A percentile compares a stretch with the other conserved stretches of the same genome.
Evolutionary conservation across 35 echinoderm and acorn worm species (phyloP).

Genomic region (Lytechinus pictus): DNA sequence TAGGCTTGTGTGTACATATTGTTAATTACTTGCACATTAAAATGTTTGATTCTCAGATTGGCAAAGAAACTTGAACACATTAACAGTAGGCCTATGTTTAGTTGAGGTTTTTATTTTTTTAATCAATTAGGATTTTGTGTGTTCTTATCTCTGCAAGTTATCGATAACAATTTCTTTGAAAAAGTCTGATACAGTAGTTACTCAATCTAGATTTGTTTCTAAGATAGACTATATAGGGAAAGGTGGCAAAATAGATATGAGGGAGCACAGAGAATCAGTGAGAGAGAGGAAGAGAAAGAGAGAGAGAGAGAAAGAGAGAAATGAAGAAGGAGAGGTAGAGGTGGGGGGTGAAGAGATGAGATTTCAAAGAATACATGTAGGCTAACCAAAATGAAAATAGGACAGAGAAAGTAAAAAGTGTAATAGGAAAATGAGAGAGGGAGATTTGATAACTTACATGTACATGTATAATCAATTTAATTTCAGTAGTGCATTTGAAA

Average conservation of each 20-base stretch:
- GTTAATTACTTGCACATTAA: neutral
- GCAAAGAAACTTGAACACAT: neutral
- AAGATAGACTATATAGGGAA: neutral
- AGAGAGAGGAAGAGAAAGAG: neutral
- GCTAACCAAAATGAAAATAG: no score
- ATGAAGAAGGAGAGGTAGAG: neutral
- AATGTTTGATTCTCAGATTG: neutral
- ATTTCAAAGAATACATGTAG: no score
- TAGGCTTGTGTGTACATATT: neutral
- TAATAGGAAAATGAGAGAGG: no score
- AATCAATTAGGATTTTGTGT: neutral
- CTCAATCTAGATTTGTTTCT: neutral
- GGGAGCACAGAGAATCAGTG: neutral
- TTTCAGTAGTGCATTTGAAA: no score
- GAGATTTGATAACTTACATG: no score
- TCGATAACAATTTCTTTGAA: neutral
- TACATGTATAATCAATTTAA: no score
- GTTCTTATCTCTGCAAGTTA: no score
- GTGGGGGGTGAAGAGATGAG: no score
- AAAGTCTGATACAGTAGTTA: neutral
- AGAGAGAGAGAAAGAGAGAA: neutral
- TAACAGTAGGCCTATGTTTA: neutral
- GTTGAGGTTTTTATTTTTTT: neutral
- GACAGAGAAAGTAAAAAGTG: no score
- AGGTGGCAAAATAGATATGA: neutral